These are phyloP conservation scores for Caenorhabditis panamensis DNA, from an alignment of 2,888 invertebrate species.

Conservation along the genomic window DNA sequence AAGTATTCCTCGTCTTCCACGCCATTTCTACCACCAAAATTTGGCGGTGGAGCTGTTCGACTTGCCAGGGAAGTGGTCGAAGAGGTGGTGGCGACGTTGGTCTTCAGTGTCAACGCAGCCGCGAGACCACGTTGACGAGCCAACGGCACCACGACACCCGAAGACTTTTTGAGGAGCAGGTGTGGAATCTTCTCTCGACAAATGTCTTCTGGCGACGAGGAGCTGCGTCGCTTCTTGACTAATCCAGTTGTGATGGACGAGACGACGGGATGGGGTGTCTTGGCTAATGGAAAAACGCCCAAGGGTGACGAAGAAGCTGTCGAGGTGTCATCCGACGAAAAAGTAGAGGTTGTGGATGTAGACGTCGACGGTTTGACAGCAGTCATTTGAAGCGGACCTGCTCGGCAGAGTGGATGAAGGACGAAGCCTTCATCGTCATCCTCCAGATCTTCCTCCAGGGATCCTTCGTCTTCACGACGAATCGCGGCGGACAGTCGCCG, in stretches of 20 bases:
- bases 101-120: slow-evolving; percentile 4
- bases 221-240: slow-evolving; percentile 67
- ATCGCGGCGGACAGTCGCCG: slow-evolving; percentile 45
- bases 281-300: slow-evolving; percentile 62
- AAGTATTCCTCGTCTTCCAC: slow-evolving; percentile 12
- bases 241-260: slow-evolving; percentile 65
- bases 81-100: neutral
- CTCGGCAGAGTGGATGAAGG: slow-evolving; percentile 50
- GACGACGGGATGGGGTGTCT: slow-evolving; percentile 3
- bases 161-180: slow-evolving; percentile 46
- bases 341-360: slow-evolving; percentile 15
- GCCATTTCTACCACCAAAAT: slow-evolving; percentile 1
- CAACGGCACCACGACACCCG: slow-evolving; percentile 30
- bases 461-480: slow-evolving; percentile 31
- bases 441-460: slow-evolving; percentile 19
- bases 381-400: slow-evolving; percentile 48
- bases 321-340: slow-evolving; percentile 19
- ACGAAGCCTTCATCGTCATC: slow-evolving; percentile 31
- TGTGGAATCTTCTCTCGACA: slow-evolving; percentile 63
- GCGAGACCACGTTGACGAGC: slow-evolving; percentile 12
- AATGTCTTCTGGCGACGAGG: slow-evolving; percentile 64
- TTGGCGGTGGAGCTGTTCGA: slow-evolving; percentile 31
- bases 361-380: slow-evolving; percentile 47
- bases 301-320: slow-evolving; percentile 18
- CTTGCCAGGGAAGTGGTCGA: slow-evolving; percentile 7